phyloP scores from a whole-genome alignment of 2,113 vertebrate species.

The Vombatus ursinus region DNA sequence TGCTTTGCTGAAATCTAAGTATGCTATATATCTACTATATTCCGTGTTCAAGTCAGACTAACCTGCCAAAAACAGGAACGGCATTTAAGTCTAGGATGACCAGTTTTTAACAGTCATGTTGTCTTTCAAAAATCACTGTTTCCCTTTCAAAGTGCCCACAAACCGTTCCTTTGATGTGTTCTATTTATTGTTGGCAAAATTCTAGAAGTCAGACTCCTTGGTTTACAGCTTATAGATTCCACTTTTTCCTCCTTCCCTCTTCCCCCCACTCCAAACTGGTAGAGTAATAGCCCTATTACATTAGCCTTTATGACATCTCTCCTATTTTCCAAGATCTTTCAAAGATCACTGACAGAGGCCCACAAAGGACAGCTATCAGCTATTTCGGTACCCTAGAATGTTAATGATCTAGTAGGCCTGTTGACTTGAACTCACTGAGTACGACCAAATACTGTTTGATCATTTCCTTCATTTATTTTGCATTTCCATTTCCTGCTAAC shows the following conservation, averaged over 20 bases:
- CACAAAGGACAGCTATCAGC: neutral
- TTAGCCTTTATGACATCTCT: neutral
- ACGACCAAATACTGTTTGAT: neutral
- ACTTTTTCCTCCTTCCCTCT: neutral
- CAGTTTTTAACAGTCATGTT: neutral
- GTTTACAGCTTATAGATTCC: neutral
- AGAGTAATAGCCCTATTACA: neutral
- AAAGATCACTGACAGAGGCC: neutral
- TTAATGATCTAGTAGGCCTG: neutral
- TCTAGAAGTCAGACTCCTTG: neutral
- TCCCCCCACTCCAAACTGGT: neutral
- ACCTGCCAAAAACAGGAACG: neutral
- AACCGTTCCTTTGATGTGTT: neutral
- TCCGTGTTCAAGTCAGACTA: neutral
- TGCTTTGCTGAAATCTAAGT: neutral
- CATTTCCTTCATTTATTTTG: neutral
- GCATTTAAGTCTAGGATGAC: neutral
- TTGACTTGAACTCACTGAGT: neutral
- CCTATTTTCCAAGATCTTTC: neutral
- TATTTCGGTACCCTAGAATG: neutral
- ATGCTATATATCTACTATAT: neutral
- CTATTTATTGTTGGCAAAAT: neutral
- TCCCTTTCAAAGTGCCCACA: too few species aligned
- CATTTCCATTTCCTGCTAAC: neutral
- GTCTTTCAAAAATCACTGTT: neutral